Evolutionary conservation across 2,797 vertebrate species (phyloP).

Genomic region (Tadarida brasiliensis): DNA sequence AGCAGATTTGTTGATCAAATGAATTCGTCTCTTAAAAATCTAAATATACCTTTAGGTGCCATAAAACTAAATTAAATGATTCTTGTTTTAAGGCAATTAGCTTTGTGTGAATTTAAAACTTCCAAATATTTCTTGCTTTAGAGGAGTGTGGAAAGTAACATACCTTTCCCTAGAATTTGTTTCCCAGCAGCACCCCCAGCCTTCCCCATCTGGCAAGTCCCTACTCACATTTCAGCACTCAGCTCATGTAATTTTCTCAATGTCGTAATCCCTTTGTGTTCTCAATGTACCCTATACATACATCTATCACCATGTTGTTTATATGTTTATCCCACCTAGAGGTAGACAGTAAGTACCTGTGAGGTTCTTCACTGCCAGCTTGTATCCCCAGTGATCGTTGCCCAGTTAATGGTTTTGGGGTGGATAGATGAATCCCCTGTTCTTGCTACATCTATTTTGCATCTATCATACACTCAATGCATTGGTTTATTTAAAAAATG

Average conservation of each 20-base stretch:
- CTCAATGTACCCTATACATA: not conserved
- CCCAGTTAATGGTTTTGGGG: not conserved
- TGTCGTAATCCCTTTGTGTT: not conserved
- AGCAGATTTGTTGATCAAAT: not conserved
- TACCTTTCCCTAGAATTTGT: not conserved
- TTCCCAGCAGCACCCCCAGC: not conserved
- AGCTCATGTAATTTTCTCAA: not conserved
- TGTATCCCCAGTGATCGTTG: not conserved
- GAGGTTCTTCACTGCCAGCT: not conserved
- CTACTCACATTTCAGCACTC: not conserved
- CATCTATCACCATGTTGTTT: not conserved
- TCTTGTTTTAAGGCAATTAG: not conserved
- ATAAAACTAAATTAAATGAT: constrained; percentile 19
- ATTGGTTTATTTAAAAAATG: not conserved
- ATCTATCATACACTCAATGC: not conserved
- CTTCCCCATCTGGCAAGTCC: not conserved
- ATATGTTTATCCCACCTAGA: not conserved
- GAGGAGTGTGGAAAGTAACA: not conserved
- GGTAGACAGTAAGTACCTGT: not conserved
- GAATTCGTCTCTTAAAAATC: not conserved
- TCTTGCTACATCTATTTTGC: not conserved
- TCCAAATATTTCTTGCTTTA: not conserved
- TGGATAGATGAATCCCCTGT: not conserved
- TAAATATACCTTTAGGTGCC: constrained; percentile 3
- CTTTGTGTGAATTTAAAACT: not conserved